Base-by-base conservation (phyloP, 64 coral and sea anemone species). In the Dendrophyllia cribrosa region DNA sequence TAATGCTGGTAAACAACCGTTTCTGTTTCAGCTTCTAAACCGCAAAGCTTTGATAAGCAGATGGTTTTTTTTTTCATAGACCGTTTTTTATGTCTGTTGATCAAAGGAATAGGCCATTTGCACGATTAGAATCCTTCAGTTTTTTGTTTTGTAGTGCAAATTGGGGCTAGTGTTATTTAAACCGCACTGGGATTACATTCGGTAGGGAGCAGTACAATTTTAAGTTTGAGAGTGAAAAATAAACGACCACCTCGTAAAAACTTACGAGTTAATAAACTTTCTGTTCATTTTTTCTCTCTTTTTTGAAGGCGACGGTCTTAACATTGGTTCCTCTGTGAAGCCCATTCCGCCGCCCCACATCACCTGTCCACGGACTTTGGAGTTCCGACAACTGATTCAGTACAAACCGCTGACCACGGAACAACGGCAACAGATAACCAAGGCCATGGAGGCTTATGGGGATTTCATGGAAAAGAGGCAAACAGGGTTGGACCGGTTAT, bases 311-410 rank as follows among this genome's bases (percentile, higher is more conserved):
- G 48, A 75, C 3, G 93, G 93, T 46, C 74, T 98, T 2, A 98
- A 77, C 43, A 73, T 98, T 89, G 96, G 96, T n/a, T 87, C 90
- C 7, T 22, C 45, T 60, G 74, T 86, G 44, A 95, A 93, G 73
- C 63, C 85, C 1, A 55, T 63, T 45, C 56, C 59, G 17, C 58
- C 66, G 7, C 87, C 90, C 15, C 75, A 72, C 43, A 88, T 95
- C 48, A 98, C 93, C 0, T 98, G 96, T 77, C 96, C 96, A 3
- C 55, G 58, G 26, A 93, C 86, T 21, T 69, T 98, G 7, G 90
- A 95, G 21, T 87, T 98, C 15, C 91, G 96, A 17, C 96, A 98
- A 44, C 82, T 98, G 23, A 86, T 93, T 8, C 90, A 98, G 76
- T 90, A 93, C 71, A 93, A 88, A 73, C 93, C 93, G 13, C 68